These are phyloP conservation scores for Bergia puertoricense DNA, from an alignment of 92 coral and sea anemone genomes.

Conservation along the genomic window DNA sequence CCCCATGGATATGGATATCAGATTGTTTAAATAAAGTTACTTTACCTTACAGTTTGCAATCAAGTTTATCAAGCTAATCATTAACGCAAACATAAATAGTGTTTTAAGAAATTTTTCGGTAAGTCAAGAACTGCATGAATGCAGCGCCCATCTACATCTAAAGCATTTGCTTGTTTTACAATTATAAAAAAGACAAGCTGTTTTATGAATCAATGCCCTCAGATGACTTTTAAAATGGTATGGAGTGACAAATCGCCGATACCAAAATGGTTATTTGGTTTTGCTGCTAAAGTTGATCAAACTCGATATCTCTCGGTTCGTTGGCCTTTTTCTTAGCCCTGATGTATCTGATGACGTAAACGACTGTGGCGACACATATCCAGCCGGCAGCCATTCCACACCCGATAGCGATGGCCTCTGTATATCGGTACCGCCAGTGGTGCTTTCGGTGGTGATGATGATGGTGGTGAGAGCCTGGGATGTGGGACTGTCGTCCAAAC, in stretches of 20 bases:
- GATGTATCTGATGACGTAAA: conserved; percentile 84
- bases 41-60: no score
- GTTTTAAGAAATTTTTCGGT: neutral
- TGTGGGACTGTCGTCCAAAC: conserved; percentile 51
- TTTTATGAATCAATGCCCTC: neutral
- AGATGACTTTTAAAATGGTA: neutral
- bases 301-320: conserved; percentile 40
- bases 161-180: neutral
- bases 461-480: conserved; percentile 68
- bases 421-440: conserved; percentile 82
- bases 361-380: conserved; percentile 88
- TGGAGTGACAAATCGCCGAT: neutral
- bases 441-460: conserved; percentile 66
- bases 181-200: neutral
- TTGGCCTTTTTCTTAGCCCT: conserved; percentile 65
- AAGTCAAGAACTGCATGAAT: neutral
- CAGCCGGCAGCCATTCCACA: conserved; percentile 93
- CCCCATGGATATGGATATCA: no score
- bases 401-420: conserved; percentile 81
- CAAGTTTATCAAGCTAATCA: no score
- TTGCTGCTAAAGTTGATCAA: conserved; percentile 25
- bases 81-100: neutral
- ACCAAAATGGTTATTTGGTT: neutral
- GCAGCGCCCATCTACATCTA: neutral
- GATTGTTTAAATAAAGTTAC: no score